phyloP scores from a whole-genome alignment of 1,140 invertebrate species.

The Varroa destructor region DNA sequence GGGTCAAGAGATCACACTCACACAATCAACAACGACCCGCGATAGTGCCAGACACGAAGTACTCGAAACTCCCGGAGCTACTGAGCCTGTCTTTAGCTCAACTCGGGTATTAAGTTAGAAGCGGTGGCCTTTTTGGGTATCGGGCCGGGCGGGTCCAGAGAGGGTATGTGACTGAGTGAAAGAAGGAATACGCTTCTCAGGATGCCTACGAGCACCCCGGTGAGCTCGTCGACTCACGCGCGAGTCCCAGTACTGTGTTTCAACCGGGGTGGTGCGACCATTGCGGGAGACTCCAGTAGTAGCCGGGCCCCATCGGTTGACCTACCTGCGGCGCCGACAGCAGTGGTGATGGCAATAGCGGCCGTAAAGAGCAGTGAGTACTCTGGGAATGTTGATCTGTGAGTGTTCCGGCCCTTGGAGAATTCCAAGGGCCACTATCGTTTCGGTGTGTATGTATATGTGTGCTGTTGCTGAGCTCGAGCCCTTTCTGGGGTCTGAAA shows the following conservation, averaged over 20 bases:
- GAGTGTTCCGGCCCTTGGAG: no score
- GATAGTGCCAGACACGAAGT: conserved; percentile 14
- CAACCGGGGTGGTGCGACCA: no score
- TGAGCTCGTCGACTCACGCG: background rate
- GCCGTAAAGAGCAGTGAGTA: no score
- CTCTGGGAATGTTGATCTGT: no score
- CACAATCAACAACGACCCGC: conserved; percentile 24
- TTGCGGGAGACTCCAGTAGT: no score
- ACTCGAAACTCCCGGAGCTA: conserved; percentile 28
- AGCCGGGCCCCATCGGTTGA: no score
- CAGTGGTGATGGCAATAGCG: no score
- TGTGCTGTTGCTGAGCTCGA: no score
- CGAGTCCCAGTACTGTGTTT: background rate
- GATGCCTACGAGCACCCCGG: background rate
- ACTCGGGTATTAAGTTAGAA: conserved; percentile 28
- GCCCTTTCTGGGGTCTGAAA: no score
- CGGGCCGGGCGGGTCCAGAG: background rate
- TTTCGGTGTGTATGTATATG: no score
- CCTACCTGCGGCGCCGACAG: no score
- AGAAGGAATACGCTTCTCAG: conserved; percentile 5
- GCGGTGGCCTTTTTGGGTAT: conserved; percentile 29
- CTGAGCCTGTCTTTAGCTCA: conserved; percentile 23
- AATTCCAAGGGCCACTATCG: no score
- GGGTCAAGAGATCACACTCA: conserved; percentile 27
- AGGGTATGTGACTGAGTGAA: background rate